Base-by-base conservation (phyloP, 2,888 invertebrate genomes). In the Dinocampus coccinellae region DNA sequence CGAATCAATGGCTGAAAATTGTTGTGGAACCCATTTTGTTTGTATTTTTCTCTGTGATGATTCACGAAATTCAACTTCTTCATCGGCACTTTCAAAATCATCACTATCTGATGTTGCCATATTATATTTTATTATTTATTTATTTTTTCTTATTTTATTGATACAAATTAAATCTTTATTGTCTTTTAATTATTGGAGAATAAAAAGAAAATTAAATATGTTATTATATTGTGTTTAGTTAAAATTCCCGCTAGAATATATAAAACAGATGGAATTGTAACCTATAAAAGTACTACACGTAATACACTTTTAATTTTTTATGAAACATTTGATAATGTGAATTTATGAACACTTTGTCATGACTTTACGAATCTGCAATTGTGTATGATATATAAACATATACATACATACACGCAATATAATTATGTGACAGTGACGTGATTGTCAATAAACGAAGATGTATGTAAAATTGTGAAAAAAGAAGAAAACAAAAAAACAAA, bases 81-180 rank as follows among this genome's bases (percentile, higher is more conserved):
- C 94, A 80, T 94, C 93, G 3, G 94, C 94, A 88, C 94, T 94
- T 86, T 93, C 93, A 83, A 93, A 94, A 82, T 91, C 92, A 80
- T 93, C 94, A 86, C 93, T 93, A 76, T 93, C 94, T 76, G 93
- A 93, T 39, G 92, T 91, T 81, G 92, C 90, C 93, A 93, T 93
- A 33, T 47, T 63, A 69, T 22, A 39, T 55, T 11, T n/a, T 13
- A 11, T 6, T n/a, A 22, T 10, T 24, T 13, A 16, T 39, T 13
- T 3, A 24, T 6, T 29, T 29, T 29, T n/a, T n/a, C 20, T n/a
- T n/a, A n/a, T n/a, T n/a, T n/a, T n/a, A n/a, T n/a, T n/a, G n/a
- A n/a, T n/a, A n/a, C n/a, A n/a, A 9, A 47, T 16, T n/a, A n/a
- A 0, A 16, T 16, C 16, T 7, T 47, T 6, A 10, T 20, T 7